Evolutionary conservation across 2,113 vertebrate species (phyloP), one percentile per base, ranked within the genome.

Genomic region (Heteronetta atricapilla): DNA sequence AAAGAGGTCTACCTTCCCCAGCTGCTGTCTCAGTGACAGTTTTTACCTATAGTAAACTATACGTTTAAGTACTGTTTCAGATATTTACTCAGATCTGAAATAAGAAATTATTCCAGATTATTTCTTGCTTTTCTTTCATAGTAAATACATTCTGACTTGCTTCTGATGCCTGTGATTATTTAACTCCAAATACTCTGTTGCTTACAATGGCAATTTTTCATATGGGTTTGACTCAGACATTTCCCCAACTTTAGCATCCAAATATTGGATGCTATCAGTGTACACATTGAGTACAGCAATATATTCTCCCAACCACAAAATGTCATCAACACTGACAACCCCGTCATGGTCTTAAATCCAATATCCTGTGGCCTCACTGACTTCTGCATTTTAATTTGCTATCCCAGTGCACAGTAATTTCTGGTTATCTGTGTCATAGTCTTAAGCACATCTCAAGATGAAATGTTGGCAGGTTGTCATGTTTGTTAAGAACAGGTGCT

Each of bases 331-430:
- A 62, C n/a, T 82, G 92, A 92, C 88, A 84, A 38, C 55, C 75
- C 81, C 74, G 88, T 93, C 90, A 90, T 88, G 90, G 67, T 97
- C 82, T 91, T 86, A 96, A 95, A 94, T 81, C 31, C 50, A 95
- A 95, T 93, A 95, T 95, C 84, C 88, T 88, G 77, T 89, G 86
- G 76, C 83, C 72, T 90, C 81, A 11, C 63, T 77, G 75, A 84
- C 75, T 92, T 62, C 82, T 76, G 84, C 81, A 46, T 87, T 94
- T 96, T 95, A 95, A 92, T 94, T 95, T 96, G 84, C 90, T 95
- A 29, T 95, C 79, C 92, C 91, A 95, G 88, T 64, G 84, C 94
- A 93, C 92, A 96, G 82, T 77, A 96, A 95, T 95, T 95, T 89
- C 81, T 91, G 80, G 60, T 92, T 96, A 95, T 86, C 60, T 89